Percentiles rank a stretch among this genome's conserved stretches.
These are phyloP conservation scores for Calliphora vicina DNA, from an alignment of 1,140 invertebrate species.

Conservation along the genomic window DNA sequence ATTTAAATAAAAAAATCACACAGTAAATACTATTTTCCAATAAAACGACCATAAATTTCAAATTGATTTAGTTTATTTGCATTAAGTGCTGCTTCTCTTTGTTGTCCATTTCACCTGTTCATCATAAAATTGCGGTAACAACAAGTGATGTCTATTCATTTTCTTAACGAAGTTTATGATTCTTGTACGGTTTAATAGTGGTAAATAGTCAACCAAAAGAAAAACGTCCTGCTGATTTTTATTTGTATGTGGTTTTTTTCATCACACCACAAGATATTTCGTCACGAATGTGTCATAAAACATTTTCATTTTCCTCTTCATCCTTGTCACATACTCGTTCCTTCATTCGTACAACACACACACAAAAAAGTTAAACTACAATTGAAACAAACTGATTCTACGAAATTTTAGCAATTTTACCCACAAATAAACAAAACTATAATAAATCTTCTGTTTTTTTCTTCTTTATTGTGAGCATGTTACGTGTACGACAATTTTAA, in stretches of 20 bases:
- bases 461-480: background rate
- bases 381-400: background rate
- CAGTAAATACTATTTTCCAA: too few species aligned
- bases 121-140: too few species aligned
- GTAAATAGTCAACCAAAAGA: background rate
- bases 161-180: background rate
- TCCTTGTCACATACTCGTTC: too few species aligned
- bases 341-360: too few species aligned
- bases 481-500: background rate
- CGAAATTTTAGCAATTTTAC: background rate
- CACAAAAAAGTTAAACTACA: too few species aligned
- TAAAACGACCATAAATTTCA: too few species aligned
- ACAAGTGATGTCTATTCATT: too few species aligned
- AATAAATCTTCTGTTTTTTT: constrained; percentile 9
- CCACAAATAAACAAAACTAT: background rate
- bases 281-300: constrained; percentile 24
- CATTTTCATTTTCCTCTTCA: background rate
- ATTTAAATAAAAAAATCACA: too few species aligned
- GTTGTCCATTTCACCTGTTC: too few species aligned
- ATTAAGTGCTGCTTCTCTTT: too few species aligned
- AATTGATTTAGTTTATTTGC: too few species aligned
- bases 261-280: background rate
- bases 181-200: background rate
- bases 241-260: background rate
- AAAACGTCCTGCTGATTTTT: background rate